Percentiles rank a stretch among this genome's conserved stretches.
These are phyloP conservation scores for Baccha elongata DNA, from an alignment of 2,888 invertebrate species.

Conservation along the genomic window DNA sequence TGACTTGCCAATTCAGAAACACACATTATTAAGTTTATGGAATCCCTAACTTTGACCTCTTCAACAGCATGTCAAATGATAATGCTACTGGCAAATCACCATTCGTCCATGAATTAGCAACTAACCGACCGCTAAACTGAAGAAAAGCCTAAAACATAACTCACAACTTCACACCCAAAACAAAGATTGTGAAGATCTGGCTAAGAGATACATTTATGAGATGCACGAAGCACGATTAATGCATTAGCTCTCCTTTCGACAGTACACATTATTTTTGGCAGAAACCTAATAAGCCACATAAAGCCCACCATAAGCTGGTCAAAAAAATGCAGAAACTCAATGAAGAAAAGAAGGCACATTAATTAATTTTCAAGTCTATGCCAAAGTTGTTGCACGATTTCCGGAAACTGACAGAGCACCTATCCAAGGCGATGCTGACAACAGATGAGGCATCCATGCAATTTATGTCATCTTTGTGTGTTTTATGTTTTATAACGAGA, in stretches of 20 bases:
- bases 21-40: background rate
- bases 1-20: background rate
- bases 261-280: conserved; percentile 37
- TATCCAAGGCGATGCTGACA: conserved; percentile 29
- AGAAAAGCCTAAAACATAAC: conserved; percentile 28
- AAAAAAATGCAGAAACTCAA: background rate
- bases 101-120: conserved; percentile 45
- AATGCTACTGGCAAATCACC: conserved; percentile 15
- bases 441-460: conserved; percentile 58
- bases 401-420: conserved; percentile 64
- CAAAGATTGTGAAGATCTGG: conserved; percentile 21
- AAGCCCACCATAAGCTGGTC: conserved; percentile 40
- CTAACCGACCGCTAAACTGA: conserved; percentile 32
- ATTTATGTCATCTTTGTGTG: conserved; percentile 72
- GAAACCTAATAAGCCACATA: conserved; percentile 52
- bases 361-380: conserved; percentile 71
- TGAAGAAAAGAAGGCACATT: conserved; percentile 34
- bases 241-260: conserved; percentile 56
- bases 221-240: conserved; percentile 56
- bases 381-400: conserved; percentile 61
- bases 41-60: conserved; percentile 50
- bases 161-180: conserved; percentile 46
- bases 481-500: conserved; percentile 72
- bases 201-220: background rate
- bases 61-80: conserved; percentile 14